phyloP scores from a whole-genome alignment of 2,888 invertebrate species.

The Pandemis corylana region DNA sequence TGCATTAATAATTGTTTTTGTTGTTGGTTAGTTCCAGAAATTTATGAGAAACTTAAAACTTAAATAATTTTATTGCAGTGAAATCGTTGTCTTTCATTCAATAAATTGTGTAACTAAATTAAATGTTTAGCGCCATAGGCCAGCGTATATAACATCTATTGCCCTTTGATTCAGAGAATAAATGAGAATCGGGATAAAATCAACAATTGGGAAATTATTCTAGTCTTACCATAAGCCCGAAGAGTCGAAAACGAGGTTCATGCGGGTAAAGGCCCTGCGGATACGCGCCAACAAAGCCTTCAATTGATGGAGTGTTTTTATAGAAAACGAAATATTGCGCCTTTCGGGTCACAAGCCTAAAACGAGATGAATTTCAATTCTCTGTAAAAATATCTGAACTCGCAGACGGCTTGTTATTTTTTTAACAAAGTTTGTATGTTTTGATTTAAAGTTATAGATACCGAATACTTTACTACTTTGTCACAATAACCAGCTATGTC shows the following conservation, averaged over 20 bases:
- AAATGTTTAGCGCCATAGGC: no score
- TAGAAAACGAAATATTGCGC: slow-evolving; percentile 16
- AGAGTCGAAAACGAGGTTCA: slow-evolving; percentile 7
- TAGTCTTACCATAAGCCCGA: slow-evolving; percentile 6
- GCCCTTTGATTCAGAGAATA: not conserved
- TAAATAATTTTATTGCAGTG: no score
- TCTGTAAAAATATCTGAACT: not conserved
- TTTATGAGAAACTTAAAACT: no score
- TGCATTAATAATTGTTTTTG: no score
- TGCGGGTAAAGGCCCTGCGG: slow-evolving; percentile 11
- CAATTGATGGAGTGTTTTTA: slow-evolving; percentile 21
- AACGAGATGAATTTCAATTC: slow-evolving; percentile 7
- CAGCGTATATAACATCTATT: no score
- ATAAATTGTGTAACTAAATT: no score
- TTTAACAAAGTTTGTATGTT: not conserved
- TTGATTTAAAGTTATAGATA: no score
- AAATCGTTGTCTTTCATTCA: no score
- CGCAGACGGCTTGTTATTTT: not conserved
- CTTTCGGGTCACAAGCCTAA: not conserved
- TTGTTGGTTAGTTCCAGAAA: no score
- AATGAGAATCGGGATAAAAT: slow-evolving; percentile 18
- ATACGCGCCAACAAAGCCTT: slow-evolving; percentile 9
- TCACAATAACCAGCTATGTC: no score
- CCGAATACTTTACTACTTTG: no score
- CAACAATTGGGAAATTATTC: slow-evolving; percentile 29